phyloP scores from a whole-genome alignment of 1,140 invertebrate species.

The Thrips palmi region DNA sequence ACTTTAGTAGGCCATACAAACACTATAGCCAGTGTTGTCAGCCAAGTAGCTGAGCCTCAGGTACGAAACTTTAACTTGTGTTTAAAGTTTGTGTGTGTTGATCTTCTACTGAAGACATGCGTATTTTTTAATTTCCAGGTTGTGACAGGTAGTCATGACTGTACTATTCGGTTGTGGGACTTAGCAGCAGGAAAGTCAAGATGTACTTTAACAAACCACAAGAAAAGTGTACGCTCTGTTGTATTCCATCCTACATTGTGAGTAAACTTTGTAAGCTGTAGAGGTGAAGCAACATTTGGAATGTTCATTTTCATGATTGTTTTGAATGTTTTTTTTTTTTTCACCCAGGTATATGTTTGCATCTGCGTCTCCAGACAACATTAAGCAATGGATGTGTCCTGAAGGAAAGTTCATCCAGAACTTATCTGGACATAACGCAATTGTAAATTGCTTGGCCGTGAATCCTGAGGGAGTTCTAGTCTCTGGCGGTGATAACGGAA shows the following conservation, averaged over 20 bases:
- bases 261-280: slow-evolving; percentile 19
- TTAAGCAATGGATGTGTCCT: slow-evolving; percentile 98
- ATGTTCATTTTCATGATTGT: background rate
- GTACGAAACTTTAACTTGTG: too few relatives aligned
- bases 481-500: slow-evolving; percentile 98
- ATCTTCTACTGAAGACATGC: background rate
- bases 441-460: slow-evolving; percentile 88
- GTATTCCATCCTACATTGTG: slow-evolving; percentile 76
- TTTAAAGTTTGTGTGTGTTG: slow-evolving; percentile 4
- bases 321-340: slow-evolving; percentile 13
- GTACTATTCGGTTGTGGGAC: slow-evolving; percentile 90
- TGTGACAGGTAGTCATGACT: slow-evolving; percentile 65
- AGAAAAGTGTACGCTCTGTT: slow-evolving; percentile 89
- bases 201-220: slow-evolving; percentile 95
- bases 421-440: slow-evolving; percentile 91
- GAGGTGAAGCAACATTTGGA: background rate
- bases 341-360: slow-evolving; percentile 85
- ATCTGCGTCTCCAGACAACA: slow-evolving; percentile 94
- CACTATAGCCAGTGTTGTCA: slow-evolving; percentile 85
- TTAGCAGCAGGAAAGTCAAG: slow-evolving; percentile 86
- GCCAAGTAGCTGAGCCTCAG: slow-evolving; percentile 87
- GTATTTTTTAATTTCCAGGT: slow-evolving; percentile 26
- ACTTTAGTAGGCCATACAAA: slow-evolving; percentile 93
- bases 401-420: slow-evolving; percentile 98
- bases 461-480: slow-evolving; percentile 91